Base-by-base conservation (phyloP, 2,113 vertebrate genomes). In the Podocnemis expansa region DNA sequence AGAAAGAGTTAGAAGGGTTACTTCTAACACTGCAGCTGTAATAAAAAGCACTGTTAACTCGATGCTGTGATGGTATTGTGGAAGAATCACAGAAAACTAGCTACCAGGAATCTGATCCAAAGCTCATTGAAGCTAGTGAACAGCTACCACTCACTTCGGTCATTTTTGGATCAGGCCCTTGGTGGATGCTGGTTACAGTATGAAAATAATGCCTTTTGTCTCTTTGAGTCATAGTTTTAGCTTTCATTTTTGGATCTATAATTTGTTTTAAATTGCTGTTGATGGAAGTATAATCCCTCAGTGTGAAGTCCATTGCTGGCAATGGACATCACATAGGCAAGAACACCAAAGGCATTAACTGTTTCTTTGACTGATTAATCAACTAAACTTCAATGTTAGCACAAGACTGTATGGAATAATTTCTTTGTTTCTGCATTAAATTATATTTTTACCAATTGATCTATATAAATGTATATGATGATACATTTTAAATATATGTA, bases 1-100 rank as follows among this genome's bases (percentile, higher is more conserved):
- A 99, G 92, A 98, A 98, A 95, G 99, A 99, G 88, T 97, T 99
- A 94, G 98, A 98, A 93, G 95, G 93, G 90, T 98, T 99, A 89
- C 97, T 98, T 55, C 96, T 96, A 34, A 97, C 97, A 3, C 97
- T 99, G 89, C 98, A 98, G 95, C 96, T 98, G 93, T 98, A 97
- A 97, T 41, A 88, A 96, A 84, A 89, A 51, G 0, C 95, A 55
- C 83, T 94, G 97, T 93, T 96, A 93, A 93, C 78, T 96, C 91
- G 80, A 10, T 1, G 17, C 89, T 90, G 47, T 80, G 82, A 94
- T 70, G 47, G 76, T 94, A 82, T 60, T 38, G 38, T 73, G 90
- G 81, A 95, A 92, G 78, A 82, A 41, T 60, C 89, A 67, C 55
- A 60, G 60, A 94, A n/a, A 34, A 56, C 84, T 90, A 80, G 58